phyloP scores from a whole-genome alignment of 2,113 vertebrate genomes.

The Oncorhynchus gorbuscha region DNA sequence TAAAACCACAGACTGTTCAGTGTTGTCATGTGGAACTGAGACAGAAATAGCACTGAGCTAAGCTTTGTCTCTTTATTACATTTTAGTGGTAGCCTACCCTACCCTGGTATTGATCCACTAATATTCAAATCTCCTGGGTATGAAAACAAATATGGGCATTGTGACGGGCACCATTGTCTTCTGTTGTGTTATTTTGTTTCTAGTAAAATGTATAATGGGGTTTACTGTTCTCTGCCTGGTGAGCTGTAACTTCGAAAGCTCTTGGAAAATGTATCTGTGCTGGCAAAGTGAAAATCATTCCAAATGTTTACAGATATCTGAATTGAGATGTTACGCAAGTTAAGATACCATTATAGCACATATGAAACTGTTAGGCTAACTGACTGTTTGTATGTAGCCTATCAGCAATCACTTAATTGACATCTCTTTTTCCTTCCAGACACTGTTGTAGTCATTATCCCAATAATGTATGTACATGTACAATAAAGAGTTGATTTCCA shows the following conservation, averaged over 20 bases:
- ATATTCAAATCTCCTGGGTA: background rate
- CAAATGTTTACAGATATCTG: background rate
- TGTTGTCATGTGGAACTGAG: constrained; percentile 32
- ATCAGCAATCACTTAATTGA: background rate
- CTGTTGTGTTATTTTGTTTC: background rate
- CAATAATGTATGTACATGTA: background rate
- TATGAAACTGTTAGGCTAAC: background rate
- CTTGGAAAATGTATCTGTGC: background rate
- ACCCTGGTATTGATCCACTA: background rate
- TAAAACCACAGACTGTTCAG: constrained; percentile 21
- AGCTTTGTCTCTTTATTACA: background rate
- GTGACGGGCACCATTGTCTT: background rate
- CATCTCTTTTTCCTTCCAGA: background rate
- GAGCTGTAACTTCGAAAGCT: background rate
- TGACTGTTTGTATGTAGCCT: background rate
- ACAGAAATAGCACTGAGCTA: background rate
- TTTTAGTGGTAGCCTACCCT: background rate
- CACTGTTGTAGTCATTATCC: background rate
- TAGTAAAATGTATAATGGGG: background rate
- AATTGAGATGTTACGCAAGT: background rate
- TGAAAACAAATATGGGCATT: background rate
- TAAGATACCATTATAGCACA: background rate
- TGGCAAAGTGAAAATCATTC: constrained; percentile 1
- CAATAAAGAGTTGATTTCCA: constrained; percentile 5
- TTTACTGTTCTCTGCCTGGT: background rate